Percentiles rank a stretch among this genome's conserved stretches.
Evolutionary conservation across 2,797 vertebrate species (phyloP).

Genomic region (Siniperca undulata): DNA sequence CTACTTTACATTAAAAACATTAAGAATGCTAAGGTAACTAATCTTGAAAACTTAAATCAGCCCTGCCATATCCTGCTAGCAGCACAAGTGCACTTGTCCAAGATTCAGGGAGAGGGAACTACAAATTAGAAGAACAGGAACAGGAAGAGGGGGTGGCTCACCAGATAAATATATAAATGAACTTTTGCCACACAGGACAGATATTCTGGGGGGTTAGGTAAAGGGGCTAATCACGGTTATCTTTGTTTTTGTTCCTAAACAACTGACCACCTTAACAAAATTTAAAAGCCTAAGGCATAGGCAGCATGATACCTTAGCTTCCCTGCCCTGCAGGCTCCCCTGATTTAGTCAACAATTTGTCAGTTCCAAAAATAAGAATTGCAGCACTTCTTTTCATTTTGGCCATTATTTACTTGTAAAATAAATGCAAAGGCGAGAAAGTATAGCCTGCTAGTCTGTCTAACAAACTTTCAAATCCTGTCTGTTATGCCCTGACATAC

Average conservation of each 20-base stretch:
- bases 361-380: constrained; percentile 13
- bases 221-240: background rate
- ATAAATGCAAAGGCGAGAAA: constrained; percentile 30
- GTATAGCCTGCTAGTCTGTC: constrained; percentile 18
- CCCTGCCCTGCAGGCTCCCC: background rate
- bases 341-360: constrained; percentile 42
- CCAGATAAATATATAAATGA: background rate
- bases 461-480: constrained; percentile 37
- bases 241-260: background rate
- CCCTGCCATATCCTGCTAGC: background rate
- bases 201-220: background rate
- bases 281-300: constrained; percentile 16
- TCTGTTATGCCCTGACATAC: constrained; percentile 28
- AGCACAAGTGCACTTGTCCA: background rate
- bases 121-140: background rate
- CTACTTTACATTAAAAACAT: background rate
- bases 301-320: background rate
- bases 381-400: constrained; percentile 18
- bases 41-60: constrained; percentile 6
- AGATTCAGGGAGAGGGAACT: background rate
- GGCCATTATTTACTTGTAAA: constrained; percentile 41
- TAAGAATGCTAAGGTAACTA: background rate
- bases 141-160: background rate
- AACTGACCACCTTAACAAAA: constrained; percentile 6
- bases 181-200: background rate